phyloP scores from a whole-genome alignment of 2,113 vertebrate species.

The Malurus elegans region DNA sequence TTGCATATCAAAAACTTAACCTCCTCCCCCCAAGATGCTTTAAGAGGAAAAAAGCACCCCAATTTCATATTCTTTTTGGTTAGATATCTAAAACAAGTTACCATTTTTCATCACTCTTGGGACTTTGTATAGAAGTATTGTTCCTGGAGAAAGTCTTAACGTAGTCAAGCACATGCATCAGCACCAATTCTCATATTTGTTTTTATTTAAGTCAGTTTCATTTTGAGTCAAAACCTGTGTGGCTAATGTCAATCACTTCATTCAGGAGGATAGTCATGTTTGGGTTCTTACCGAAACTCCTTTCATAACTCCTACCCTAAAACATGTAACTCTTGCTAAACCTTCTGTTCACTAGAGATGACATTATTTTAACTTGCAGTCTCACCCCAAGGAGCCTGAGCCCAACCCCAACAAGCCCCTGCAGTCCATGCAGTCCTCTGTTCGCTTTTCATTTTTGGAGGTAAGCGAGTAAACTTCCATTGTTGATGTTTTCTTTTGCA shows the following conservation, averaged over 20 bases:
- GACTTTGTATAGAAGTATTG: background rate
- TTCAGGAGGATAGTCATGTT: background rate
- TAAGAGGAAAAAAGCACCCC: background rate
- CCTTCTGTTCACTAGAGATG: conserved; percentile 77
- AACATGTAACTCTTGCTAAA: conserved; percentile 47
- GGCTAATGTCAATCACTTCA: background rate
- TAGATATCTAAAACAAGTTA: background rate
- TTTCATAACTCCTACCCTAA: conserved; percentile 12
- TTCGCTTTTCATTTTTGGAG: conserved; percentile 99
- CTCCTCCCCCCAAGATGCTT: background rate
- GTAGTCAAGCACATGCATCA: background rate
- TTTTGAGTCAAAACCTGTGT: background rate
- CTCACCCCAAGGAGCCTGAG: conserved; percentile 98
- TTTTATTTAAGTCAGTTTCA: conserved; percentile 30
- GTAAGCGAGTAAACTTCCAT: conserved; percentile 83
- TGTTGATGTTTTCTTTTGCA: conserved; percentile 47
- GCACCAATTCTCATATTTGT: conserved; percentile 2
- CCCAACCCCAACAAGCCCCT: conserved; percentile 98
- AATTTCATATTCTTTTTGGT: background rate
- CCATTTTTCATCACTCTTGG: background rate
- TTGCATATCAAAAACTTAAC: background rate
- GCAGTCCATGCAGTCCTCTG: conserved; percentile 98
- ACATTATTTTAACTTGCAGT: conserved; percentile 97
- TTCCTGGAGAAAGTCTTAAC: background rate
- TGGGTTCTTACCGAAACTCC: conserved; percentile 3